Evolutionary conservation across 1,140 invertebrate species (phyloP).

Genomic region (Lepidurus packardi): DNA sequence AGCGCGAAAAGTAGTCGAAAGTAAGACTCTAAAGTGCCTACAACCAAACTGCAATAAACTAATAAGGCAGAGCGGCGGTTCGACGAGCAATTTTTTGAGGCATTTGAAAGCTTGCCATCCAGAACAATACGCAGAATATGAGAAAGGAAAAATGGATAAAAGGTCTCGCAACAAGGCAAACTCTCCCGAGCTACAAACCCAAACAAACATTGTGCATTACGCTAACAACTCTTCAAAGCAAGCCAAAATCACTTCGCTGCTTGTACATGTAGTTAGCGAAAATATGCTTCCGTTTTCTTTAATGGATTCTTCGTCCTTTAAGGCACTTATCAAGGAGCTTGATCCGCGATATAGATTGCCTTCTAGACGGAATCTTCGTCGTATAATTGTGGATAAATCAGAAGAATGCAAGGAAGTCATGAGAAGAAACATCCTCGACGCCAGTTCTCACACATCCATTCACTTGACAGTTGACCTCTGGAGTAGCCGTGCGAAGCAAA

Average conservation of each 20-base stretch:
- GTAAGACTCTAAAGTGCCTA: neutral
- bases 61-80: neutral
- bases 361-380: neutral
- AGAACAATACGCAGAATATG: neutral
- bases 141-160: neutral
- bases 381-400: neutral
- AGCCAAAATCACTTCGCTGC: neutral
- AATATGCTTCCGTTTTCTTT: neutral
- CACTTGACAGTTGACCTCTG: constrained; percentile 24
- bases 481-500: constrained; percentile 22
- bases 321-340: neutral
- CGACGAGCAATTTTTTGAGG: neutral
- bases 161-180: neutral
- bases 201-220: neutral
- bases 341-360: neutral
- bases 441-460: neutral
- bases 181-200: neutral
- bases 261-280: neutral
- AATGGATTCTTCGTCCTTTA: neutral
- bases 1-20: neutral
- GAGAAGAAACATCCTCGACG: neutral
- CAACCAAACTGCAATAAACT: neutral
- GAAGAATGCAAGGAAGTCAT: neutral
- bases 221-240: neutral
- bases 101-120: neutral